Conservation (phyloP, 2,797 vertebrate species). For the Pagetopsis macropterus region DNA sequence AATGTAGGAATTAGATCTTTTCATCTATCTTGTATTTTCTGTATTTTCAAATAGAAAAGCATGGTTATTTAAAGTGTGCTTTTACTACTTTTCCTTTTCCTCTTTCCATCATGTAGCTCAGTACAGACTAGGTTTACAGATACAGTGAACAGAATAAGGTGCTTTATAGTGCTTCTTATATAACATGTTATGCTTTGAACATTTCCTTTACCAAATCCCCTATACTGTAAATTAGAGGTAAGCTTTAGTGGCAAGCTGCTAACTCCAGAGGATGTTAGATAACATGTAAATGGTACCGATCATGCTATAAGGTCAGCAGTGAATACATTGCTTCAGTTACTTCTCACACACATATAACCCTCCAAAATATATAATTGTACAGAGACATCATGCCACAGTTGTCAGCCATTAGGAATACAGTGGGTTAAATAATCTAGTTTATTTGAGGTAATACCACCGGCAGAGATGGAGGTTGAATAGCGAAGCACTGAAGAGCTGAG, state of each 20-base stretch:
- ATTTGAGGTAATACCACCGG: conserved; percentile 54
- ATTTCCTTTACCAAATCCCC: conserved; percentile 69
- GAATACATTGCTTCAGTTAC: conserved; percentile 12
- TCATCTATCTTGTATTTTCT: neutral
- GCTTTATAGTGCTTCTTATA: conserved; percentile 45
- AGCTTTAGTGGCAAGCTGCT: conserved; percentile 67
- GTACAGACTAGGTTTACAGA: neutral
- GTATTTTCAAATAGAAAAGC: conserved; percentile 3
- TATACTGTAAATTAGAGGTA: conserved; percentile 64
- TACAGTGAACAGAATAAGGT: conserved; percentile 29
- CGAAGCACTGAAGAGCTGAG: conserved; percentile 47
- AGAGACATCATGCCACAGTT: neutral
- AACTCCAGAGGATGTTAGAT: conserved; percentile 60
- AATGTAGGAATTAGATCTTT: too few relatives aligned
- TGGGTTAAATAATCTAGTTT: conserved; percentile 32
- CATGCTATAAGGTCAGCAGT: conserved; percentile 14
- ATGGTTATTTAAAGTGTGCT: neutral
- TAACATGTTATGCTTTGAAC: conserved; percentile 63
- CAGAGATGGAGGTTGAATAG: conserved; percentile 50
- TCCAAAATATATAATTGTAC: conserved; percentile 13
- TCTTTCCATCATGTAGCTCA: conserved; percentile 3
- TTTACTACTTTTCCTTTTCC: neutral
- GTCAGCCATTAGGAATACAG: conserved; percentile 5
- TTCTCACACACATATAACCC: conserved; percentile 19
- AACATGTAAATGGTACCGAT: conserved; percentile 49